Percentiles rank a stretch among this genome's conserved stretches.
phyloP scores from a whole-genome alignment of 2,888 invertebrate species.

The Uropetala carovei region DNA sequence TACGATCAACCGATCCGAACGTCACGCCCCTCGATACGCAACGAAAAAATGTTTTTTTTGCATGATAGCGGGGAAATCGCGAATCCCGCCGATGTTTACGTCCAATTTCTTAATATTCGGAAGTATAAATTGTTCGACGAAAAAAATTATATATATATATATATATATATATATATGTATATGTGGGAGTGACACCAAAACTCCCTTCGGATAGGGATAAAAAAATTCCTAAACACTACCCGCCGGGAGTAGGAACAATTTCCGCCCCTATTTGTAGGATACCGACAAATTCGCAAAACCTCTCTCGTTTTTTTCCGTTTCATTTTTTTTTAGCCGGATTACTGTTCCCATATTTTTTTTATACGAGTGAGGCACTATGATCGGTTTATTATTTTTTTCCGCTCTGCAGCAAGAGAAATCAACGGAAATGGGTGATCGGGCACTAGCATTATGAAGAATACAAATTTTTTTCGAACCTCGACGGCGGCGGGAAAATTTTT shows the following conservation, averaged over 20 bases:
- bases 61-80: no score
- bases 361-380: neutral
- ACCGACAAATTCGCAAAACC: neutral
- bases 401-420: neutral
- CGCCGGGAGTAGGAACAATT: neutral
- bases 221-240: neutral
- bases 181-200: neutral
- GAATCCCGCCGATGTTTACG: neutral
- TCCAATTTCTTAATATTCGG: neutral
- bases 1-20: no score
- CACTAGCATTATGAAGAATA: conserved; percentile 19
- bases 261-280: neutral
- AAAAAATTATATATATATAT: no score
- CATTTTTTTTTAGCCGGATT: neutral
- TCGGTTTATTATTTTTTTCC: neutral
- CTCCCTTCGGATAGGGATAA: neutral
- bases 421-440: neutral
- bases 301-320: neutral
- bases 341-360: neutral
- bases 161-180: no score
- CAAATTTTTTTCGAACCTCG: neutral
- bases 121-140: neutral
- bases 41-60: no score
- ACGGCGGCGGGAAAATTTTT: neutral
- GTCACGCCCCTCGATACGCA: no score